These are phyloP conservation scores for Heterodera filipjevi DNA, from an alignment of 2,888 invertebrate genomes.

Conservation along the genomic window DNA sequence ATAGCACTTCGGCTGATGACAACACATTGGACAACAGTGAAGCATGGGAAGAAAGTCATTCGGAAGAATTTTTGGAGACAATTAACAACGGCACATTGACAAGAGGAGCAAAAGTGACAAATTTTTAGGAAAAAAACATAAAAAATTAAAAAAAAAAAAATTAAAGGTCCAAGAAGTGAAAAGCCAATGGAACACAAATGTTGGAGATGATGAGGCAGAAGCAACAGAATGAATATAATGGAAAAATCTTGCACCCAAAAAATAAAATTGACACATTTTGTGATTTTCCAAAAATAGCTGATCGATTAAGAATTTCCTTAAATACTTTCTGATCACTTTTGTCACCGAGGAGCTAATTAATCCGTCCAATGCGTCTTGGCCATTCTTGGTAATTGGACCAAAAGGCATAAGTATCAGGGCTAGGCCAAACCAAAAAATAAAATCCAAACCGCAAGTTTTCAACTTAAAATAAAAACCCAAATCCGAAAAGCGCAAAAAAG, in stretches of 20 bases:
- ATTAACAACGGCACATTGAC: neutral
- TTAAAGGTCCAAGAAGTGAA: conserved; percentile 25
- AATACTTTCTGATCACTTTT: too few relatives aligned
- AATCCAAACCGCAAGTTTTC: too few relatives aligned
- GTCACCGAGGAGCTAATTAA: too few relatives aligned
- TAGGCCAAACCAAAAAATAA: too few relatives aligned
- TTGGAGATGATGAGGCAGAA: conserved; percentile 19
- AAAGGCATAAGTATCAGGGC: too few relatives aligned
- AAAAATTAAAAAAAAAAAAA: neutral
- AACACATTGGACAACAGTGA: neutral
- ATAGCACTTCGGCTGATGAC: neutral
- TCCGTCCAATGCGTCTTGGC: too few relatives aligned
- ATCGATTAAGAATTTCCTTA: too few relatives aligned
- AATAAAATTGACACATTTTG: neutral
- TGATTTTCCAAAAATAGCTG: too few relatives aligned
- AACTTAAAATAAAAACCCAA: too few relatives aligned
- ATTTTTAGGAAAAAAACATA: too few relatives aligned
- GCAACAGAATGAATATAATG: conserved; percentile 19
- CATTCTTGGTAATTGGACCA: too few relatives aligned
- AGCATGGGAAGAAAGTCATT: conserved; percentile 10
- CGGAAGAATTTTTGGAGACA: conserved; percentile 7
- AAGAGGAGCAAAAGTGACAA: neutral
- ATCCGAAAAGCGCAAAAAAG: too few relatives aligned
- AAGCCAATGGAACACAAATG: conserved; percentile 23
- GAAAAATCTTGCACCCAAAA: neutral